A percentile compares a stretch with the other conserved stretches of the same genome.
Conservation (phyloP, 2,888 invertebrate genomes). For the Argyresthia goedartella region DNA sequence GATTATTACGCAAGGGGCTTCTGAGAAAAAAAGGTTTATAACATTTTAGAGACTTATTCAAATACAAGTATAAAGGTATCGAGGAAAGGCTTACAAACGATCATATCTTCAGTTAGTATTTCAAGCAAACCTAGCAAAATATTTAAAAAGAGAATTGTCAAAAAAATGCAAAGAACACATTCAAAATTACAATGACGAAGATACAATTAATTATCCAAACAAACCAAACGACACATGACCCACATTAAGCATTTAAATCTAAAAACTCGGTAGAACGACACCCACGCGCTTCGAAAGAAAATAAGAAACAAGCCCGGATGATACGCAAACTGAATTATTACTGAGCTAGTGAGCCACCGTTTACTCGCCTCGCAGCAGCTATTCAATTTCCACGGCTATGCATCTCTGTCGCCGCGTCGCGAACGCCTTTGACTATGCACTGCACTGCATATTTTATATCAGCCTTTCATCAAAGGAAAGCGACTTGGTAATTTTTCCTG, state of each 20-base stretch:
- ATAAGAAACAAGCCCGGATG: slow-evolving; percentile 13
- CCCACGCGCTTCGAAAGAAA: slow-evolving; percentile 4
- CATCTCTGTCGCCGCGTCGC: slow-evolving; percentile 53
- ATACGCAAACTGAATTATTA: slow-evolving; percentile 56
- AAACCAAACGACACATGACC: slow-evolving; percentile 22
- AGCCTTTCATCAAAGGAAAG: slow-evolving; percentile 64
- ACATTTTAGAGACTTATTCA: not conserved
- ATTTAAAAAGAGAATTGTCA: not conserved
- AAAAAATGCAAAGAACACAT: not conserved
- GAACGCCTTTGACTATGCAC: slow-evolving; percentile 41
- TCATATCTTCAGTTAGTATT: too few species aligned
- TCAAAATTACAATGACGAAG: slow-evolving; percentile 14
- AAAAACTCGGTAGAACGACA: slow-evolving; percentile 5
- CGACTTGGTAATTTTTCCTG: slow-evolving; percentile 54
- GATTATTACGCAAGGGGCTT: slow-evolving; percentile 16
- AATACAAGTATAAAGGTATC: too few species aligned
- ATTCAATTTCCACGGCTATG: slow-evolving; percentile 60
- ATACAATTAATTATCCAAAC: slow-evolving; percentile 20
- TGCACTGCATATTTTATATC: slow-evolving; percentile 49
- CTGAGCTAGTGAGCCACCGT: slow-evolving; percentile 40
- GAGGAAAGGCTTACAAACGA: too few species aligned
- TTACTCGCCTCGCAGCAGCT: slow-evolving; percentile 34
- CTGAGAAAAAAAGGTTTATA: not conserved
- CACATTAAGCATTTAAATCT: slow-evolving; percentile 16
- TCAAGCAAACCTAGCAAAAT: too few species aligned